Evolutionary conservation across 2,888 invertebrate species (phyloP), one percentile per base, ranked within the genome.

Genomic region (Pyrocoelia pectoralis): DNA sequence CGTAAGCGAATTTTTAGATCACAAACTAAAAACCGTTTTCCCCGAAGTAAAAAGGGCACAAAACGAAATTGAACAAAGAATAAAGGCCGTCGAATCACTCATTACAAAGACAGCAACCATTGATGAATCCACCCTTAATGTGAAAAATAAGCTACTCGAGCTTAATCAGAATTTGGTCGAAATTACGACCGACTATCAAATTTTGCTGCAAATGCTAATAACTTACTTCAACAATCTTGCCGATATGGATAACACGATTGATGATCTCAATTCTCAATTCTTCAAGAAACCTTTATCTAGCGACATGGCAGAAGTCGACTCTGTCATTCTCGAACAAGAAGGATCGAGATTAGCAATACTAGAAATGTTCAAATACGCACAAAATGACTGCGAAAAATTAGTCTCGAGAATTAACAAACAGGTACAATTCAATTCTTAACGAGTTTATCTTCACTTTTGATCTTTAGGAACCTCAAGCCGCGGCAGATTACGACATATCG

Each of bases 181-280:
- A 61, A 87, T 90, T 59, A 84, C 89, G 43, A 87, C 87, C 10
- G 89, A 93, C 72, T 93, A 92, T 75, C 88, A 89, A 75, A 85
- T 86, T 14, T 80, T 94, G 51, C 78, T 91, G 52, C 89, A 90
- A 76, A 73, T 88, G 81, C 81, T 92, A 51, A 85, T 90, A 65
- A 85, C 87, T 52, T 90, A 92, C 80, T 89, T 92, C 79, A 88
- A 87, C 71, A 88, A 87, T 74, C 80, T 91, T 60, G 81, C 81
- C 33, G 83, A 89, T 79, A 77, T 90, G 70, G 88, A 89, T 66
- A 84, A 84, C 66, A 84, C 85, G 68, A 86, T 88, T 67, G 86
- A 86, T 66, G 82, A 82, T 49, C 83, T 86, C 65, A 87, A 88
- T 74, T 76, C 78, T 46, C 82, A 84, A 62, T 74, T 80, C 54